Evolutionary conservation across 2,113 vertebrate genomes (phyloP).

Genomic region (Cynopterus brachyotis): DNA sequence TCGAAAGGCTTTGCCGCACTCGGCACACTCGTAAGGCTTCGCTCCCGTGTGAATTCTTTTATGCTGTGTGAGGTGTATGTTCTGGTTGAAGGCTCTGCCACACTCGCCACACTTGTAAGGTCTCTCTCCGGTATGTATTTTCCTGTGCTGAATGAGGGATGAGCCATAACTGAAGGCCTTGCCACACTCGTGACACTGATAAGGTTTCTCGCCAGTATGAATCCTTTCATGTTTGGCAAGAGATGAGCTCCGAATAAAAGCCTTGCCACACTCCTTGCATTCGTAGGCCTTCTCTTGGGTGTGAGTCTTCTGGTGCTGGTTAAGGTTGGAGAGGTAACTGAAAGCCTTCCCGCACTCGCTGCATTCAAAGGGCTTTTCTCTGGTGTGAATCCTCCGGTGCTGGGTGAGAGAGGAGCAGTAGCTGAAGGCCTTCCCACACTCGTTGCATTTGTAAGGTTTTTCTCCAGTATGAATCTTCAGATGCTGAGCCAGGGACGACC

Average conservation of each 20-base stretch:
- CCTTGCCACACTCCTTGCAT: constrained; percentile 75
- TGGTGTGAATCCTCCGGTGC: constrained; percentile 71
- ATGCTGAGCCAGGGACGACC: constrained; percentile 74
- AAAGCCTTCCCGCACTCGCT: constrained; percentile 74
- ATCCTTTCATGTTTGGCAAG: constrained; percentile 75
- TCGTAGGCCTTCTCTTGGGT: constrained; percentile 73
- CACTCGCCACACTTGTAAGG: constrained; percentile 76
- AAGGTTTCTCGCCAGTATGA: constrained; percentile 76
- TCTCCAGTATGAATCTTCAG: constrained; percentile 77
- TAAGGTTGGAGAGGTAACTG: constrained; percentile 73
- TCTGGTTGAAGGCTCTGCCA: constrained; percentile 76
- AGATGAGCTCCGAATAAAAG: constrained; percentile 71
- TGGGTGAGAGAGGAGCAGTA: constrained; percentile 75
- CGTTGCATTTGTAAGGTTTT: constrained; percentile 73
- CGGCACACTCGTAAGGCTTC: constrained; percentile 68
- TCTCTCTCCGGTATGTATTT: constrained; percentile 76
- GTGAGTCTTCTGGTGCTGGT: constrained; percentile 76
- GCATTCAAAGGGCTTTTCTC: constrained; percentile 76
- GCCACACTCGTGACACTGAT: constrained; percentile 71
- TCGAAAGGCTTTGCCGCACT: constrained; percentile 75
- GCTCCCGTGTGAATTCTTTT: constrained; percentile 74
- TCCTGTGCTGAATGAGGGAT: constrained; percentile 75
- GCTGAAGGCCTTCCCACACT: constrained; percentile 77
- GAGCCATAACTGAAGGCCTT: constrained; percentile 76
- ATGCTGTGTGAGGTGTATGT: constrained; percentile 76